Evolutionary conservation across 2,113 vertebrate genomes (phyloP).

Genomic region (Mixornis gularis): DNA sequence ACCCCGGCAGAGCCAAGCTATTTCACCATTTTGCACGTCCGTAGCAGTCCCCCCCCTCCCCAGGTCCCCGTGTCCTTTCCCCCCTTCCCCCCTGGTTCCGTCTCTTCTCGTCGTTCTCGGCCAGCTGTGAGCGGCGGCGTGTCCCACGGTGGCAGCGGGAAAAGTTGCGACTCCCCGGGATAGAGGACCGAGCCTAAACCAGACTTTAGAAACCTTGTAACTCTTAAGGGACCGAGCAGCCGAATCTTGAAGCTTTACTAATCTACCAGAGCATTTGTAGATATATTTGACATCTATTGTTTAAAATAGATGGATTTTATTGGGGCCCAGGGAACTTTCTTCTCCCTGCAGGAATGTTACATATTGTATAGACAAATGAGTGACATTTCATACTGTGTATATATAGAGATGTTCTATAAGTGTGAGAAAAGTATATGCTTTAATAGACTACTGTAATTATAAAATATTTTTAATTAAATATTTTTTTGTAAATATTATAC

Average conservation of each 20-base stretch:
- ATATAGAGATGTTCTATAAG: conserved; percentile 98
- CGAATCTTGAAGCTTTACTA: conserved; percentile 92
- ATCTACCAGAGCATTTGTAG: conserved; percentile 88
- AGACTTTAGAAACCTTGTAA: conserved; percentile 67
- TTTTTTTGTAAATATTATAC: conserved; percentile 98
- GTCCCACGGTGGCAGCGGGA: conserved; percentile 56
- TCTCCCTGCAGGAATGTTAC: conserved; percentile 87
- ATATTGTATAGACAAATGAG: conserved; percentile 94
- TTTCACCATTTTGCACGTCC: conserved; percentile 66
- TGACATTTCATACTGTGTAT: conserved; percentile 94
- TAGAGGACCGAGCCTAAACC: conserved; percentile 57
- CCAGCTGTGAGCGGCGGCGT: conserved; percentile 55
- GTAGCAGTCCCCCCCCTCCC: neutral
- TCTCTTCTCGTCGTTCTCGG: conserved; percentile 57
- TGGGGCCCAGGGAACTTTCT: conserved; percentile 79
- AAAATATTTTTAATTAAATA: conserved; percentile 99
- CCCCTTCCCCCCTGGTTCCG: neutral
- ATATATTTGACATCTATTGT: conserved; percentile 92
- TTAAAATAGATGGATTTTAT: conserved; percentile 98
- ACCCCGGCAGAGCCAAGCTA: conserved; percentile 34
- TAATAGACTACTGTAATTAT: conserved; percentile 99
- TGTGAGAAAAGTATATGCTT: conserved; percentile 96
- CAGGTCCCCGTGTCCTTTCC: neutral
- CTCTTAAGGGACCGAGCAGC: conserved; percentile 75
- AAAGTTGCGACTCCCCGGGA: conserved; percentile 52